Conservation (phyloP, 2,113 vertebrate species). For the Pterocles gutturalis region DNA sequence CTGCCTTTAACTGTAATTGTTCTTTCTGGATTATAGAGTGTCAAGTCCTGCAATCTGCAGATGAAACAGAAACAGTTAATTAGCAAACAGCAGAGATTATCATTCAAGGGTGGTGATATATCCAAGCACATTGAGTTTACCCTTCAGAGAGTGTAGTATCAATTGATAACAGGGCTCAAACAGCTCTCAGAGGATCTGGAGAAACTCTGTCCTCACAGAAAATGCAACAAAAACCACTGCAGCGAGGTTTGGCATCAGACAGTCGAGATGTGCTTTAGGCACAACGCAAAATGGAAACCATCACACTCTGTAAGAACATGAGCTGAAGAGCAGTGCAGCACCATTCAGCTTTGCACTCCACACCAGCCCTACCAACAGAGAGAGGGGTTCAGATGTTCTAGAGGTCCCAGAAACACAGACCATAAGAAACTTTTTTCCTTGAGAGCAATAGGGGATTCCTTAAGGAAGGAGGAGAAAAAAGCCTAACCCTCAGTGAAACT, state of each 20-base stretch:
- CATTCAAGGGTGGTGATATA: background rate
- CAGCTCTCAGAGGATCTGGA: background rate
- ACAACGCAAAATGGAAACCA: background rate
- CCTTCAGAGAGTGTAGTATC: background rate
- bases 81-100: background rate
- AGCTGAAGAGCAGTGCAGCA: background rate
- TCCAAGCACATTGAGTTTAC: rapidly evolving
- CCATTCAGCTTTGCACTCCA: rapidly evolving
- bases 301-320: rapidly evolving
- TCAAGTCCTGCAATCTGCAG: conserved; percentile 93
- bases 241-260: rapidly evolving
- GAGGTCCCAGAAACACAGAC: background rate
- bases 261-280: rapidly evolving
- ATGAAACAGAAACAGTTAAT: conserved; percentile 16
- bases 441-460: background rate
- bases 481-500: background rate
- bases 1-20: conserved; percentile 94
- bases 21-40: conserved; percentile 95
- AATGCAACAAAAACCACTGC: background rate
- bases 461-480: background rate
- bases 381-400: background rate
- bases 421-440: background rate
- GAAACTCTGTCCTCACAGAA: background rate
- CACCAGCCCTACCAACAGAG: background rate
- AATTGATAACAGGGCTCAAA: background rate